phyloP scores from a whole-genome alignment of 2,797 vertebrate species.

The Coilia nasus region DNA sequence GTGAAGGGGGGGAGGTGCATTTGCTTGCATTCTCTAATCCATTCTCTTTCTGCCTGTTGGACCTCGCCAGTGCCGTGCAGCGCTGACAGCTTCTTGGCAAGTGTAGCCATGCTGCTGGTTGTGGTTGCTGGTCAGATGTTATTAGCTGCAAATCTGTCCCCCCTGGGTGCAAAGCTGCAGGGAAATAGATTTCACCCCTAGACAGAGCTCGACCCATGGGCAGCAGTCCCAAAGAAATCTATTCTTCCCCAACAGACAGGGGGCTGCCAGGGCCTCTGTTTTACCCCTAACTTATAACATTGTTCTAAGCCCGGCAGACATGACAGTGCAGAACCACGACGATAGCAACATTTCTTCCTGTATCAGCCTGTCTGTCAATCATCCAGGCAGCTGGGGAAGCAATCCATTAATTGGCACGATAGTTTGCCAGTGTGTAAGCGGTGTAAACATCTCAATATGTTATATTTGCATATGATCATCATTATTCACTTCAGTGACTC shows the following conservation, averaged over 20 bases:
- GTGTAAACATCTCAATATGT: constrained; percentile 18
- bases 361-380: neutral
- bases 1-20: too few species aligned
- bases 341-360: neutral
- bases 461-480: constrained; percentile 19
- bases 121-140: constrained; percentile 57
- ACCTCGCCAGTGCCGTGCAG: neutral
- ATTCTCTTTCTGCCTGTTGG: constrained; percentile 32
- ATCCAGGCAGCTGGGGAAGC: neutral
- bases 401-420: neutral
- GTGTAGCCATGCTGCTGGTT: constrained; percentile 52
- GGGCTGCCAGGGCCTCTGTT: neutral
- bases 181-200: constrained; percentile 51
- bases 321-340: neutral
- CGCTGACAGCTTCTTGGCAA: constrained; percentile 54
- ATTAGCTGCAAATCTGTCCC: constrained; percentile 58
- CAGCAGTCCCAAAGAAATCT: constrained; percentile 23
- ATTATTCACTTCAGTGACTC: constrained; percentile 12
- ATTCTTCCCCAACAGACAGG: neutral
- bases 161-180: constrained; percentile 51
- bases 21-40: neutral
- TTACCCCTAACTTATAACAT: neutral
- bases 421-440: neutral
- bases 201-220: constrained; percentile 30
- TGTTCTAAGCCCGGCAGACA: neutral